Base-by-base conservation (phyloP, 2,888 invertebrate species). In the Unio pictorum region DNA sequence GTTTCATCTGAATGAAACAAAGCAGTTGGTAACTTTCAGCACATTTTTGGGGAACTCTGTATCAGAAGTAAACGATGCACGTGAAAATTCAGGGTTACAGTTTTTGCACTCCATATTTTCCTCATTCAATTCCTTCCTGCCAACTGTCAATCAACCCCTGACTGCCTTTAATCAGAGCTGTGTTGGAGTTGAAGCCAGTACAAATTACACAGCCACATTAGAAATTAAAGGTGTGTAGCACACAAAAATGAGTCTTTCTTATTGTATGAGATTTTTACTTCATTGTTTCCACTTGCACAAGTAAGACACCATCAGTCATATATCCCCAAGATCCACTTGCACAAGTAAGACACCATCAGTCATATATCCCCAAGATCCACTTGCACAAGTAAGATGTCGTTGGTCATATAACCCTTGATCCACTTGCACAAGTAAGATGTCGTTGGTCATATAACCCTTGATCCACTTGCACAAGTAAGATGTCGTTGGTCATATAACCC, bases 91-190 rank as follows among this genome's bases (percentile, higher is more conserved):
- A 20, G 70, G 72, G 18, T 69, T 68, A 60, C 59, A 45, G 3
- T 54, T 76, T 0, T 7, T 76, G 17, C 76, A 76, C 70, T 61
- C 56, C 8, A 65, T 60, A 45, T 18, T 74, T n/a, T 68, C 76
- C 5, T 69, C 70, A 5, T 18, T 72, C 28, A 63, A 67, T 26
- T 61, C 69, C 54, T 64, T 76, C n/a, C 71, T 76, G 30, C 75
- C 75, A 7, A 60, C 64, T 20, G 81, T 84, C 55, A 82, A 82
- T 65, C 68, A 87, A 17, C 68, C 82, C 1, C 71, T 90, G 62
- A 67, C 71, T n/a, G 86, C 88, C 0, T 90, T 90, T 72, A 86
- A 87, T 67, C 69, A 76, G 28, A 89, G 88, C 26, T 87, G 88
- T 69, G 73, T 89, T 30, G 87, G 88, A 1, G 81, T 90, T 7